phyloP scores from a whole-genome alignment of 2,113 vertebrate species.

The Nipponia nippon region DNA sequence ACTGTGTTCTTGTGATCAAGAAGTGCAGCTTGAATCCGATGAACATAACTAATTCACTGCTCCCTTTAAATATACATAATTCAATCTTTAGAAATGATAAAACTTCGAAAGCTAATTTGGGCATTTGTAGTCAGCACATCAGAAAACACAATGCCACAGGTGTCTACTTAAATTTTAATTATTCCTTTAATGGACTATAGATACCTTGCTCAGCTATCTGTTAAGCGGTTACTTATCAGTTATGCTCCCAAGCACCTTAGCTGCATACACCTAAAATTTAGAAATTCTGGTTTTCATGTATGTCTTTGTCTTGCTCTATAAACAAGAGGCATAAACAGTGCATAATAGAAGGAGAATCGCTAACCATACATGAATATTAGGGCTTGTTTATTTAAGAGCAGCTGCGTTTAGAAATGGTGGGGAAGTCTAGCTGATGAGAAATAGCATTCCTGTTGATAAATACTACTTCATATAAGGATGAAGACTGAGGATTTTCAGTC shows the following conservation, averaged over 20 bases:
- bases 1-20: fast-evolving
- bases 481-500: background rate
- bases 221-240: background rate
- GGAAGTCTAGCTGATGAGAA: background rate
- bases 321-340: background rate
- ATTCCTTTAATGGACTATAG: background rate
- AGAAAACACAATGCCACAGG: background rate
- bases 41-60: background rate
- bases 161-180: background rate
- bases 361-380: background rate
- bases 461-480: background rate
- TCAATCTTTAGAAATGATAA: background rate
- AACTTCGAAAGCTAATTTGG: background rate
- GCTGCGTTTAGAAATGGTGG: background rate
- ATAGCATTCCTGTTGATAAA: background rate
- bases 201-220: background rate
- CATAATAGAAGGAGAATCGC: background rate
- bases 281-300: background rate
- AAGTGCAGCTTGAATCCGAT: background rate
- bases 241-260: background rate
- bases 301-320: background rate
- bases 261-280: background rate
- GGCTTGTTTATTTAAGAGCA: background rate
- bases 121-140: background rate
- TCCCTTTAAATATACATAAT: background rate